Percentiles rank a stretch among this genome's conserved stretches.
Evolutionary conservation across 1,140 invertebrate genomes (phyloP).

Genomic region (Sycophila sp.): DNA sequence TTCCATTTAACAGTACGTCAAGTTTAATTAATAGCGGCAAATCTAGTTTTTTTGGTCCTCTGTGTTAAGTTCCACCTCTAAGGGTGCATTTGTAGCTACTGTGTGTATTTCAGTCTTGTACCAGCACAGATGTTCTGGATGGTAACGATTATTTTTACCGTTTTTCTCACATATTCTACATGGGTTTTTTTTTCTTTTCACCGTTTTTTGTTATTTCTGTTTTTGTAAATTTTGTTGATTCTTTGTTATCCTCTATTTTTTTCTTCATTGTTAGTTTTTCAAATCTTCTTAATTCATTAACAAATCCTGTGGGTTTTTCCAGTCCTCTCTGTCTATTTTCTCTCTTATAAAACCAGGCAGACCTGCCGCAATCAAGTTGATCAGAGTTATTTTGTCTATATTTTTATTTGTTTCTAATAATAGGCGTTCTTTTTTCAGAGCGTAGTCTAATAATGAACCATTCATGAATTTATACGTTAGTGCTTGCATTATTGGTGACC

Average conservation of each 20-base stretch:
- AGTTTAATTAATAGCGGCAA: background rate
- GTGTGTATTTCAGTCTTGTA: background rate
- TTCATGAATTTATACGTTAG: background rate
- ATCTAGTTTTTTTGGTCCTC: background rate
- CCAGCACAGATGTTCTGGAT: background rate
- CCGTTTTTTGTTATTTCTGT: background rate
- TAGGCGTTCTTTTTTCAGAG: conserved; percentile 3
- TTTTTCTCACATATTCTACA: conserved; percentile 6
- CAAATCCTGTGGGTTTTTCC: background rate
- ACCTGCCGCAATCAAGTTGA: background rate
- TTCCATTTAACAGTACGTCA: background rate
- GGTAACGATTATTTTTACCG: background rate
- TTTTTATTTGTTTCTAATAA: background rate
- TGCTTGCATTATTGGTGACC: background rate
- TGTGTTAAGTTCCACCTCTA: background rate
- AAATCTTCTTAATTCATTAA: conserved; percentile 11
- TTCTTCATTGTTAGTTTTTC: conserved; percentile 2
- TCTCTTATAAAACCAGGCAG: background rate
- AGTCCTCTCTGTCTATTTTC: conserved; percentile 7
- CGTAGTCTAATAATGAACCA: background rate
- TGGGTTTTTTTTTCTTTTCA: conserved; percentile 1
- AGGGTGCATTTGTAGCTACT: background rate
- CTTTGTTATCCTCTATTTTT: background rate
- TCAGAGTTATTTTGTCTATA: background rate
- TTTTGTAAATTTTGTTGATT: background rate